Percentiles rank a stretch among this genome's conserved stretches.
These are phyloP conservation scores for Petrolisthes cinctipes DNA, from an alignment of 2,888 invertebrate species.

Conservation along the genomic window DNA sequence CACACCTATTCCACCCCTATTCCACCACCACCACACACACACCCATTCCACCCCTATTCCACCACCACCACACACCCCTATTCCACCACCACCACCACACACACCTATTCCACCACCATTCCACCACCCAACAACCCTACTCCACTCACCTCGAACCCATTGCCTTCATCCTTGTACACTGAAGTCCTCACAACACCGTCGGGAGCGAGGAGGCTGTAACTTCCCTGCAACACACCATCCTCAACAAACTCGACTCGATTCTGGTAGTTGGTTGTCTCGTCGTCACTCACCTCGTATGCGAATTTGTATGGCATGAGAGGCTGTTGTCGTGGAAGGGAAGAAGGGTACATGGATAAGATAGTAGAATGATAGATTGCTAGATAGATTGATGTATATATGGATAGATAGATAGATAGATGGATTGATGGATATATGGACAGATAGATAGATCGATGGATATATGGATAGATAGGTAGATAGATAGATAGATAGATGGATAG, in stretches of 20 bases:
- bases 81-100: no score
- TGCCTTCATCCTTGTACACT: constrained; percentile 56
- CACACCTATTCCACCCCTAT: no score
- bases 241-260: constrained; percentile 61
- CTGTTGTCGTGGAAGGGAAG: constrained; percentile 12
- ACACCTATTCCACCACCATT: no score
- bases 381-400: not conserved
- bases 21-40: no score
- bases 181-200: constrained; percentile 62
- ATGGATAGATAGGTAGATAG: not conserved
- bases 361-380: not conserved
- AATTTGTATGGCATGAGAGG: constrained; percentile 64
- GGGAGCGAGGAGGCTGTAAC: constrained; percentile 56
- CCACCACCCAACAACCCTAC: no score
- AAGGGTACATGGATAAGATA: not conserved
- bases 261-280: constrained; percentile 58
- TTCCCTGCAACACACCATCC: constrained; percentile 58
- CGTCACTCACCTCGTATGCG: constrained; percentile 57
- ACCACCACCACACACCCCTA: no score
- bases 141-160: constrained; percentile 57
- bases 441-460: not conserved
- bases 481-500: no score
- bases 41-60: no score
- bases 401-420: no score
- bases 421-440: no score